phyloP scores from a whole-genome alignment of 2,113 vertebrate genomes.

The Phodopus roborovskii region DNA sequence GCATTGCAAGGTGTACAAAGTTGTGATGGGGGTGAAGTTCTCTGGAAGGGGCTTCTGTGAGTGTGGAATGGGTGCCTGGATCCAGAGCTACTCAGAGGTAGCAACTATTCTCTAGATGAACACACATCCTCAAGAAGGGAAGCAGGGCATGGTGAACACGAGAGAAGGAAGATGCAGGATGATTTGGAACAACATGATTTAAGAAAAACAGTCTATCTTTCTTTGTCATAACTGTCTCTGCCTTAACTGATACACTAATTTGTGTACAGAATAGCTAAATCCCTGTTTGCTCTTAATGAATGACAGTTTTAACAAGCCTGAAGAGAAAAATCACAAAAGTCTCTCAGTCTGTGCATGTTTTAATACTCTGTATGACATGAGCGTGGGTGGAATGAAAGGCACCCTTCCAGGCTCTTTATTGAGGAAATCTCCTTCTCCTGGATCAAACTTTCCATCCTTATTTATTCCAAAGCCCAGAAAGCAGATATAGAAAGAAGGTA shows the following conservation, averaged over 20 bases:
- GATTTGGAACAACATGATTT: not conserved
- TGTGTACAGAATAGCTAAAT: conserved; percentile 62
- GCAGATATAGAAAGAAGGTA: conserved; percentile 17
- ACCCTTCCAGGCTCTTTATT: not conserved
- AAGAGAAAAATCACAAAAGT: conserved; percentile 57
- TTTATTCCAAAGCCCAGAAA: conserved; percentile 47
- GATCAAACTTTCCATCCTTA: not conserved
- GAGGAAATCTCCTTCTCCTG: not conserved
- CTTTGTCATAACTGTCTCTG: not conserved
- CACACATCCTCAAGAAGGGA: not conserved
- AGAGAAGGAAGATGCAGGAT: not conserved
- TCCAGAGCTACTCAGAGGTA: not conserved
- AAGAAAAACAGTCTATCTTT: not conserved
- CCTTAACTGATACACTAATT: conserved; percentile 61
- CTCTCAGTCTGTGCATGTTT: not conserved
- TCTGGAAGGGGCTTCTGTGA: not conserved
- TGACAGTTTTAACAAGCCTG: conserved; percentile 60
- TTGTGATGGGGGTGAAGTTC: not conserved
- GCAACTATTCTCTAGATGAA: not conserved
- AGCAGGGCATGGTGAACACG: not conserved
- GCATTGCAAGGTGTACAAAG: not conserved
- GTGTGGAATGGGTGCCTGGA: no score
- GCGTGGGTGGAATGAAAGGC: not conserved
- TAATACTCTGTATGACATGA: not conserved
- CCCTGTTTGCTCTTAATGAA: conserved; percentile 54